Evolutionary conservation across 2,888 invertebrate species (phyloP).

Genomic region (Drosophila kokeensis): DNA sequence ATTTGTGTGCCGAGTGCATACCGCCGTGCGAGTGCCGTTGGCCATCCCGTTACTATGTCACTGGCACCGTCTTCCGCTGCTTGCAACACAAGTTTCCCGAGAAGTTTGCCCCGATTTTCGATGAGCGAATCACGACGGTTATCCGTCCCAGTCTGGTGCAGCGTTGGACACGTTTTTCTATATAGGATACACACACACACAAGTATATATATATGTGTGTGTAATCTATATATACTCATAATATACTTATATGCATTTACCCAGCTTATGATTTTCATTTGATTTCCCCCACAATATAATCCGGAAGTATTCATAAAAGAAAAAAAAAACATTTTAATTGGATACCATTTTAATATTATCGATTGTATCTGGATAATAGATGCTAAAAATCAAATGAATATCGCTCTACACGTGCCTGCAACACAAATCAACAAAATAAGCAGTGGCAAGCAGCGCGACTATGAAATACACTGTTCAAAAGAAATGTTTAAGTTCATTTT

Average conservation of each 20-base stretch:
- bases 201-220: too few species aligned
- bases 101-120: slow-evolving; percentile 69
- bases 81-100: slow-evolving; percentile 67
- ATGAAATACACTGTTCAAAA: slow-evolving; percentile 6
- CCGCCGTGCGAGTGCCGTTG: slow-evolving; percentile 72
- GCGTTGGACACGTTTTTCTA: slow-evolving; percentile 72
- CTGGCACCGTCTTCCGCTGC: slow-evolving; percentile 64
- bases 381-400: slow-evolving; percentile 29
- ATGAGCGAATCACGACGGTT: slow-evolving; percentile 47
- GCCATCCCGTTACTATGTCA: slow-evolving; percentile 68
- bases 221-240: not conserved
- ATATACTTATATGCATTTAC: not conserved
- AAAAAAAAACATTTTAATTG: slow-evolving; percentile 15
- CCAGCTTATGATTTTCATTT: not conserved
- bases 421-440: not conserved
- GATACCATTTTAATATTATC: slow-evolving; percentile 11
- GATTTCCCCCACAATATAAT: not conserved
- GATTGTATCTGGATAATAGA: slow-evolving; percentile 57
- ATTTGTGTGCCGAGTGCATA: slow-evolving; percentile 44
- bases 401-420: slow-evolving; percentile 1
- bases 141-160: slow-evolving; percentile 61
- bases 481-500: not conserved
- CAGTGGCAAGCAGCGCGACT: not conserved
- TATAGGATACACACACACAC: slow-evolving; percentile 12
- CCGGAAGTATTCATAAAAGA: slow-evolving; percentile 1